These are phyloP conservation scores for Gambusia holbrooki DNA, from an alignment of 2,113 vertebrate genomes.

Conservation along the genomic window DNA sequence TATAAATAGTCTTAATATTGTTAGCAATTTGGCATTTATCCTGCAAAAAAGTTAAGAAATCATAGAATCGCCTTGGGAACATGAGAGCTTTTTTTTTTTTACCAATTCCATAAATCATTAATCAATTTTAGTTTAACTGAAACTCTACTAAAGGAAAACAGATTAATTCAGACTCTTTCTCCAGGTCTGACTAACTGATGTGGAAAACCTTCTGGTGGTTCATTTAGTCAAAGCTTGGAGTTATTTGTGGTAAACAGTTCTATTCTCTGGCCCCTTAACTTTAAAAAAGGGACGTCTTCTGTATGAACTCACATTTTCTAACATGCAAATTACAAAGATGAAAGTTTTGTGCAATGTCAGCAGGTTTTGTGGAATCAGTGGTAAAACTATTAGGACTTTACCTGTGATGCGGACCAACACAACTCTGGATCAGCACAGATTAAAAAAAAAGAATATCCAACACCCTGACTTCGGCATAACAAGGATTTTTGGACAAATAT, in stretches of 20 bases:
- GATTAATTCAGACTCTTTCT: too few species aligned
- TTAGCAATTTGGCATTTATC: not conserved
- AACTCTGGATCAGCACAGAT: too few species aligned
- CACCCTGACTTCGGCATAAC: too few species aligned
- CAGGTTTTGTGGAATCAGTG: not conserved
- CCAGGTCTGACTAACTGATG: too few species aligned
- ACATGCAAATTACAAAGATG: not conserved
- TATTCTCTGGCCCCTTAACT: too few species aligned
- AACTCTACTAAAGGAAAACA: not conserved
- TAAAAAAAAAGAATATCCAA: too few species aligned
- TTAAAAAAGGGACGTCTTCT: too few species aligned
- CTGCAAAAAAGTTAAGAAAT: not conserved
- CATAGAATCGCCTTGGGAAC: not conserved
- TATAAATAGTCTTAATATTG: not conserved
- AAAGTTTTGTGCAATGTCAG: not conserved
- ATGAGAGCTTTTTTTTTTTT: not conserved
- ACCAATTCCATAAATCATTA: not conserved
- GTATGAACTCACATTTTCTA: not conserved
- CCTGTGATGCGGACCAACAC: not conserved
- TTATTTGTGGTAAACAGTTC: too few species aligned
- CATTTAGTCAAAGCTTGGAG: too few species aligned
- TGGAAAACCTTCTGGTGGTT: too few species aligned
- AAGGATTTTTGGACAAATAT: too few species aligned
- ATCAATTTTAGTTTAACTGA: not conserved
- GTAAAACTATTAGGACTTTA: too few species aligned